Base-by-base conservation (phyloP, 2,113 vertebrate species). In the Indicator maculatus region DNA sequence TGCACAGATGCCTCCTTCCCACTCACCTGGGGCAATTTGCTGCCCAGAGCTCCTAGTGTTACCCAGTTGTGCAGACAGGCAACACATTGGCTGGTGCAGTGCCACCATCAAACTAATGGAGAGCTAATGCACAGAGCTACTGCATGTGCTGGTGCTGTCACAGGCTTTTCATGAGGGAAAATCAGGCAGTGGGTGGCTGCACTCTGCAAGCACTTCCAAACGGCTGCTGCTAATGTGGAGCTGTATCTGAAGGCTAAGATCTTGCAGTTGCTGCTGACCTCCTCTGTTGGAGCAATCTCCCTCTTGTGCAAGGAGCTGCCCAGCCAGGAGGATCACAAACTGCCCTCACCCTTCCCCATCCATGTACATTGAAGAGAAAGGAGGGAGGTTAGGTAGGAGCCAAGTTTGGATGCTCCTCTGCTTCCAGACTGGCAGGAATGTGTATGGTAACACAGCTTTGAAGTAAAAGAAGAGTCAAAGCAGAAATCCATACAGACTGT, bases 21-120 rank as follows among this genome's bases (percentile, higher is more conserved):
- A 33, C 7, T 15, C 7, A 2, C 18, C 18, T 61, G 33, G 31
- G 20, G 20, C 50, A 52, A 60, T 2, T 0, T 24, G n/a, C 6
- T 66, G 28, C 36, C 33, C 67, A 65, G 21, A 79, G 14, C 64
- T 41, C 59, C 10, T 9, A 17, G 50, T 28, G 30, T 21, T 31
- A 44, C 8, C 8, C 36, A 30, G 8, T 4, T 16, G 20, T 16
- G 33, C n/a, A 45, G 52, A 9, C 7, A 44, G 36, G 65, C 14
- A 27, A 17, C 20, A 11, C 6, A 2, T 12, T 58, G 2, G 2
- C 10, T 3, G 12, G 24, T 16, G n/a, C 1, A 2, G 20, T 16
- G 26, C 10, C 36, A 47, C 16, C 8, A 5, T 1, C 7, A 13
- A 63, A 38, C 69, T 39, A 24, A 10, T 3, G 31, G 36, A 21